Conservation (phyloP, 2,113 vertebrate genomes). For the Tragelaphus buxtoni region DNA sequence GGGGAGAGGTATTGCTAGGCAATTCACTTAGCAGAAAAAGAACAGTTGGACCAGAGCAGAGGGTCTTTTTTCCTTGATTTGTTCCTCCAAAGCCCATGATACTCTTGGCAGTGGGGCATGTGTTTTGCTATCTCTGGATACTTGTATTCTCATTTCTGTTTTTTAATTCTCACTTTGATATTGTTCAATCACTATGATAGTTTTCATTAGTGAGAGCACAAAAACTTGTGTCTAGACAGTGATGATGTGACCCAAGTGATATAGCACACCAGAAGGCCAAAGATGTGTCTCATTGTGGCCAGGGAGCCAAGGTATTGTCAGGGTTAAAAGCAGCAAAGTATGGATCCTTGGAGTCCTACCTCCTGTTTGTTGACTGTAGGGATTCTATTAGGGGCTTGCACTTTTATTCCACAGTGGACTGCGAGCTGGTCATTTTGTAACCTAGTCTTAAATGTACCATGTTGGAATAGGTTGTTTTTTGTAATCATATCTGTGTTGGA, state of each 20-base stretch:
- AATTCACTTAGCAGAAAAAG: not conserved
- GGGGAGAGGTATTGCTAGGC: not conserved
- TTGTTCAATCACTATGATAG: not conserved
- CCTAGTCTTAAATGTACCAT: not conserved
- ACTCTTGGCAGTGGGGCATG: not conserved
- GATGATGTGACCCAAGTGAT: not conserved
- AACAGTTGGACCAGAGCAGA: not conserved
- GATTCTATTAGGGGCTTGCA: not conserved
- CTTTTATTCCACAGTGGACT: not conserved
- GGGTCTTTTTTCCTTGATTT: not conserved
- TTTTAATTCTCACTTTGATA: not conserved
- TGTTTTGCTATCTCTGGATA: not conserved
- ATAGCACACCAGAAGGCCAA: not conserved
- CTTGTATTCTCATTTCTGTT: not conserved
- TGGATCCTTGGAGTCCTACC: not conserved
- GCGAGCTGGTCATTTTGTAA: not conserved
- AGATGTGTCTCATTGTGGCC: not conserved
- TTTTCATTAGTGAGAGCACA: not conserved
- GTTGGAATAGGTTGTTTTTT: not conserved
- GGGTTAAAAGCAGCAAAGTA: not conserved
- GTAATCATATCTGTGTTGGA: not conserved
- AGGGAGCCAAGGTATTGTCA: not conserved
- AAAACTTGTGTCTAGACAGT: not conserved
- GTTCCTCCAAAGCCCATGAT: not conserved
- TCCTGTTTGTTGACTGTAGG: not conserved